A percentile compares a stretch with the other conserved stretches of the same genome.
Evolutionary conservation across 2,797 vertebrate species (phyloP).

Genomic region (Rhinichthys osculus): DNA sequence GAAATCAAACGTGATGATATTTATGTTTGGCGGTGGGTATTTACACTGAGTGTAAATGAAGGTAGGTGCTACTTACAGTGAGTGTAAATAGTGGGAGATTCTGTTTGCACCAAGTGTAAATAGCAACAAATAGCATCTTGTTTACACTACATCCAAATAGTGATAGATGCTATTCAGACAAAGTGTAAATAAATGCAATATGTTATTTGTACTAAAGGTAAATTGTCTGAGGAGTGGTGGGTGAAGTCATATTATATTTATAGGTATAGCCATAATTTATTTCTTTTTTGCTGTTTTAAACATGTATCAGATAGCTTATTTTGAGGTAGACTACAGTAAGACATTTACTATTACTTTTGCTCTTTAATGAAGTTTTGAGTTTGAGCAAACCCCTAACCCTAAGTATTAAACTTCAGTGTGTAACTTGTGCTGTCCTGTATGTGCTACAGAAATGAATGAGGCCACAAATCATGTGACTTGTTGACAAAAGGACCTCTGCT

Average conservation of each 20-base stretch:
- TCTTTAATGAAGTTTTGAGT: neutral
- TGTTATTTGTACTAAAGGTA: neutral
- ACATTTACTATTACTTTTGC: neutral
- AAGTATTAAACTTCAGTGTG: neutral
- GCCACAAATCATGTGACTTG: neutral
- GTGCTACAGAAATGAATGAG: neutral
- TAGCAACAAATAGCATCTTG: constrained; percentile 36
- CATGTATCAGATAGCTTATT: neutral
- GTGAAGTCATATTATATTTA: neutral
- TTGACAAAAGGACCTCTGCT: neutral
- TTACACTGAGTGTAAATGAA: constrained; percentile 2
- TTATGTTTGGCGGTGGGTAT: neutral
- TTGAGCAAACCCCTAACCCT: neutral
- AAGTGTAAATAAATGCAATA: neutral
- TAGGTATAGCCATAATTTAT: too few species aligned
- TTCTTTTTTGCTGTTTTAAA: neutral
- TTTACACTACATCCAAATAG: constrained; percentile 11
- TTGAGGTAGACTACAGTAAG: neutral
- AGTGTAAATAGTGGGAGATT: constrained; percentile 6
- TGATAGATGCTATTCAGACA: neutral
- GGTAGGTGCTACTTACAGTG: constrained; percentile 10
- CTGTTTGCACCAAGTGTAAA: constrained; percentile 24
- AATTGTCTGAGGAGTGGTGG: neutral
- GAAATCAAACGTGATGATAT: neutral
- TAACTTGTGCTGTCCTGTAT: neutral